These are phyloP conservation scores for Cabera pusaria DNA, from an alignment of 2,888 invertebrate genomes.

Conservation along the genomic window DNA sequence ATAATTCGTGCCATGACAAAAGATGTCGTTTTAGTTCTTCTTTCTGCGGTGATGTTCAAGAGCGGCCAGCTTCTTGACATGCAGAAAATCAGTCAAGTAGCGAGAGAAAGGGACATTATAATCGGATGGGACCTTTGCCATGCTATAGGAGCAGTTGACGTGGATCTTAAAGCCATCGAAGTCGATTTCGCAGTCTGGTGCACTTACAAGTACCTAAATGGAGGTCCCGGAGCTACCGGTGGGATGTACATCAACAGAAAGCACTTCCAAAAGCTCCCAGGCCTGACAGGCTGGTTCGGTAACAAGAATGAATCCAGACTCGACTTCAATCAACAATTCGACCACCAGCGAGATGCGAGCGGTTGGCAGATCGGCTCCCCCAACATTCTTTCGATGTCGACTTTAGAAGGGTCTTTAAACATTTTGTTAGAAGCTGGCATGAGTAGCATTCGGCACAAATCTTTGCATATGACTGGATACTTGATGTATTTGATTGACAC, in stretches of 20 bases:
- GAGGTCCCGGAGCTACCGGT: constrained; percentile 60
- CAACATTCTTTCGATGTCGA: constrained; percentile 57
- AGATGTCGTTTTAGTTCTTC: constrained; percentile 57
- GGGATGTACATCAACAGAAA: constrained; percentile 59
- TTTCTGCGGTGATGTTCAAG: constrained; percentile 62
- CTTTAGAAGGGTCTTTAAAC: constrained; percentile 61
- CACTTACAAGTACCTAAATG: constrained; percentile 70
- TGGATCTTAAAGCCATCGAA: constrained; percentile 58
- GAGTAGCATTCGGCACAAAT: constrained; percentile 58
- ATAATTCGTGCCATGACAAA: constrained; percentile 64
- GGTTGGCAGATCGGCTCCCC: constrained; percentile 71
- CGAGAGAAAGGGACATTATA: constrained; percentile 52
- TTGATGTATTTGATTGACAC: constrained; percentile 62
- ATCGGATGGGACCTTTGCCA: constrained; percentile 72
- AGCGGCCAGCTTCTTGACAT: constrained; percentile 66
- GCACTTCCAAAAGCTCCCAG: constrained; percentile 58
- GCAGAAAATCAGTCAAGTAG: constrained; percentile 55
- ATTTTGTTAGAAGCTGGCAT: constrained; percentile 61
- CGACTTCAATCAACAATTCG: constrained; percentile 61
- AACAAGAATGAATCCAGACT: constrained; percentile 52
- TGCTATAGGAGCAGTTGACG: constrained; percentile 57
- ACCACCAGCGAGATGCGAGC: constrained; percentile 60
- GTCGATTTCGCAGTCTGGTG: constrained; percentile 72
- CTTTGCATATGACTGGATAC: constrained; percentile 62
- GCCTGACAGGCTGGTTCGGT: constrained; percentile 65